Conservation (phyloP, 2,888 invertebrate species). For the Spisula solida region DNA sequence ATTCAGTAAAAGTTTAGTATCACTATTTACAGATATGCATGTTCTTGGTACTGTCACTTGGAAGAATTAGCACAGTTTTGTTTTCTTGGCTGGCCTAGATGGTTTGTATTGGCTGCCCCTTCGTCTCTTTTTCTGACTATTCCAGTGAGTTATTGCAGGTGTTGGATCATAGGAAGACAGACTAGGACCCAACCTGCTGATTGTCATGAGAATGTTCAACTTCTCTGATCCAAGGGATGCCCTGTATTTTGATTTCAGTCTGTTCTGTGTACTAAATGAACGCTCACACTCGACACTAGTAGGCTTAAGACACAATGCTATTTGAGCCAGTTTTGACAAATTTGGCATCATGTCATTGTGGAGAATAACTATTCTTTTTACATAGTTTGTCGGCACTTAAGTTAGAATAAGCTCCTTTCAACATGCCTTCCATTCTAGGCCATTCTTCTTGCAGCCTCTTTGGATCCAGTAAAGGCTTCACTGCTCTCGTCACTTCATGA, state of each 20-base stretch:
- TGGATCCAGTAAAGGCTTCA: conserved; percentile 40
- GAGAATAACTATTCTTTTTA: conserved; percentile 37
- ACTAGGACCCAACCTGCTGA: conserved; percentile 32
- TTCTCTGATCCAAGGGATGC: conserved; percentile 37
- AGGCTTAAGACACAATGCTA: conserved; percentile 53
- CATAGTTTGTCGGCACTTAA: conserved; percentile 10
- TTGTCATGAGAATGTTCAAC: conserved; percentile 27
- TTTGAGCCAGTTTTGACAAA: conserved; percentile 15
- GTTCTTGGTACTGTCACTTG: no score
- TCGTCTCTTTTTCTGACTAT: conserved; percentile 33
- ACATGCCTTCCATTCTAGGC: conserved; percentile 54
- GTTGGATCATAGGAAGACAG: background rate
- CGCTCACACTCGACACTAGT: conserved; percentile 64
- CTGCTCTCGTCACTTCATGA: conserved; percentile 13
- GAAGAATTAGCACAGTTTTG: background rate
- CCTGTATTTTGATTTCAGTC: conserved; percentile 51
- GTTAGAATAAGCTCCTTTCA: conserved; percentile 43
- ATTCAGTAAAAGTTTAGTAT: no score
- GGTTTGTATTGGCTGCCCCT: conserved; percentile 10
- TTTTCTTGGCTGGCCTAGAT: conserved; percentile 7
- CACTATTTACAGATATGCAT: no score
- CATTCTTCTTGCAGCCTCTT: conserved; percentile 42
- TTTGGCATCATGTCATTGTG: conserved; percentile 43
- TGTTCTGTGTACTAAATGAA: conserved; percentile 58
- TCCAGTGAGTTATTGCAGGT: conserved; percentile 22